A percentile compares a stretch with the other conserved stretches of the same genome.
Conservation (phyloP, 2,888 invertebrate genomes). For the Morinoia aosen region DNA sequence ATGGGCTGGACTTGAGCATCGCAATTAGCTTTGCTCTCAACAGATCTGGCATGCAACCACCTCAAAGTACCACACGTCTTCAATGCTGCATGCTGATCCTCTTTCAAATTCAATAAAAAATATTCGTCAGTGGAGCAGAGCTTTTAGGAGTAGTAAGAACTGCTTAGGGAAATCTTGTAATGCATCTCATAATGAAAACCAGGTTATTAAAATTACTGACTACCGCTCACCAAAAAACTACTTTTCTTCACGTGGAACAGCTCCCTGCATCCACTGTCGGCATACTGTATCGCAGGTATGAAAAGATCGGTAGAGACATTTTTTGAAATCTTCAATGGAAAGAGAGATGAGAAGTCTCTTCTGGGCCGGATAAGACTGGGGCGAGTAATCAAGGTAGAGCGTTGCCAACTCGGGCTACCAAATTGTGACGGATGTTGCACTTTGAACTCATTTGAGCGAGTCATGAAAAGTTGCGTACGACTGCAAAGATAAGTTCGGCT, state of each 20-base stretch:
- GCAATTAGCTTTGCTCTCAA: too few relatives aligned
- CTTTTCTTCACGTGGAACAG: neutral
- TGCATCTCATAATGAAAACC: neutral
- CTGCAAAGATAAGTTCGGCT: neutral
- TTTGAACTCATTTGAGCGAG: neutral
- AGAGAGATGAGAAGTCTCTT: neutral
- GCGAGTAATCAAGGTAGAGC: neutral
- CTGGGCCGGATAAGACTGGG: neutral
- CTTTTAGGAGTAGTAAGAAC: too few relatives aligned
- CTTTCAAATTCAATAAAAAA: too few relatives aligned
- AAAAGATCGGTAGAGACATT: neutral
- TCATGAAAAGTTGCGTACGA: neutral
- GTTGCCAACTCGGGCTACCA: neutral
- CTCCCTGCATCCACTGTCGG: neutral
- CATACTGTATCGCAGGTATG: neutral
- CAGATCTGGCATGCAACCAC: too few relatives aligned
- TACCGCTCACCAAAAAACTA: neutral
- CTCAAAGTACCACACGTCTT: too few relatives aligned
- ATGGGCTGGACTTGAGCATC: too few relatives aligned
- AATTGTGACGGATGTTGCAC: neutral
- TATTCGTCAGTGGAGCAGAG: too few relatives aligned
- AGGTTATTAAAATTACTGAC: neutral
- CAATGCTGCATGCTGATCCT: too few relatives aligned
- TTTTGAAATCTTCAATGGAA: neutral
- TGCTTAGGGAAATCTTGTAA: neutral